Evolutionary conservation across 2,888 invertebrate genomes (phyloP), one percentile per base, ranked within the genome.

Genomic region (Ctena decussata): DNA sequence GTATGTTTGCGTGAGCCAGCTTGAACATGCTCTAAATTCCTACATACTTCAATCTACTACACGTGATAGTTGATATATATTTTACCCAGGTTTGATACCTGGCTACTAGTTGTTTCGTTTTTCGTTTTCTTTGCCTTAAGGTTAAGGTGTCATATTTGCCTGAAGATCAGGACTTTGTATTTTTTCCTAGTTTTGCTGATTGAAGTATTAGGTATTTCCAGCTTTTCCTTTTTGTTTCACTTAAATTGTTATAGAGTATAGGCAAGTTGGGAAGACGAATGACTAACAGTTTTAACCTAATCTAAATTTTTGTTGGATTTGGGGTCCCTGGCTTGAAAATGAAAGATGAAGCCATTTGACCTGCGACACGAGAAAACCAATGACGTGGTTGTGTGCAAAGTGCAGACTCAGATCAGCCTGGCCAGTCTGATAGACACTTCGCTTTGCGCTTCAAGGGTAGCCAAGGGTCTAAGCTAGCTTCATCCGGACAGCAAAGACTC

Each of bases 1-100:
- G 65, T 65, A 86, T 84, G 77, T 88, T 78, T 82, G 87, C 82
- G 89, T 88, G 90, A 83, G 84, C 87, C 82, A 85, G 87, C 84
- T 87, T 86, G 87, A 85, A 82, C 83, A 83, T 72, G 72, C 44
- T 57, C 53, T 49, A 49, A 71, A 53, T 46, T n/a, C 77, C 84
- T 80, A 80, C 72, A 35, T 84, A 80, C 84, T 84, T 84, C 84
- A 84, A 84, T 84, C 84, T 53, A 35, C 15, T 39, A 57, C 37
- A 69, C 69, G 70, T 70, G 70, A 77, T 71, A 71, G 27, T 27
- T 69, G 32, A 35, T 46, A 71, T 71, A 53, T 71, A 53, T 77
- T 77, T 37, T 41, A 39, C 73, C 65, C 44, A 83, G n/a, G 79
- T 75, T 44, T 72, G 72, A 79, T 46, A 76, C 60, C 37, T 77